These are phyloP conservation scores for Clepsis dumicolana DNA, from an alignment of 2,888 invertebrate species.

Conservation along the genomic window DNA sequence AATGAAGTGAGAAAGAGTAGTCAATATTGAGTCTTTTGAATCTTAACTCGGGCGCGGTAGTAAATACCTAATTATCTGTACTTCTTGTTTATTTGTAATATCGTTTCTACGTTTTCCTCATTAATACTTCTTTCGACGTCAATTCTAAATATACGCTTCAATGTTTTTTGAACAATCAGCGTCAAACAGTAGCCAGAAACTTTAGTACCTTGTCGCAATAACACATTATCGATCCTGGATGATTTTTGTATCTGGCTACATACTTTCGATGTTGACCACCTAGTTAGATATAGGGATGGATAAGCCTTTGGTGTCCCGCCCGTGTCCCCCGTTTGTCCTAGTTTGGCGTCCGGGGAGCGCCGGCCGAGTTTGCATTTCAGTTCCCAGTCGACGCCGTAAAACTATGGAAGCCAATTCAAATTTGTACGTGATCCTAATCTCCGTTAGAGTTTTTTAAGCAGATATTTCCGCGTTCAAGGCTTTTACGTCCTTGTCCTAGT, in stretches of 20 bases:
- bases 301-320: neutral
- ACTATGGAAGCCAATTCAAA: neutral
- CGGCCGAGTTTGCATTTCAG: neutral
- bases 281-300: neutral
- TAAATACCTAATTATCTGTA: no score
- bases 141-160: neutral
- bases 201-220: no score
- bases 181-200: no score
- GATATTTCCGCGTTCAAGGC: neutral
- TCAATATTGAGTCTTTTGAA: no score
- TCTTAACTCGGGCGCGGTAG: no score
- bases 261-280: neutral
- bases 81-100: no score
- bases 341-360: conserved; percentile 5
- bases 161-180: no score
- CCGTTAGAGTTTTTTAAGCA: neutral
- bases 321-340: conserved; percentile 3
- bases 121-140: neutral
- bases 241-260: no score
- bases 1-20: no score
- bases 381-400: neutral
- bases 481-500: neutral
- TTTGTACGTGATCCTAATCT: neutral
- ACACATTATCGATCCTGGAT: no score
- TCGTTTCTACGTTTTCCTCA: neutral